These are phyloP conservation scores for Trachelus troglodyta DNA, from an alignment of 2,888 invertebrate species.

Conservation along the genomic window DNA sequence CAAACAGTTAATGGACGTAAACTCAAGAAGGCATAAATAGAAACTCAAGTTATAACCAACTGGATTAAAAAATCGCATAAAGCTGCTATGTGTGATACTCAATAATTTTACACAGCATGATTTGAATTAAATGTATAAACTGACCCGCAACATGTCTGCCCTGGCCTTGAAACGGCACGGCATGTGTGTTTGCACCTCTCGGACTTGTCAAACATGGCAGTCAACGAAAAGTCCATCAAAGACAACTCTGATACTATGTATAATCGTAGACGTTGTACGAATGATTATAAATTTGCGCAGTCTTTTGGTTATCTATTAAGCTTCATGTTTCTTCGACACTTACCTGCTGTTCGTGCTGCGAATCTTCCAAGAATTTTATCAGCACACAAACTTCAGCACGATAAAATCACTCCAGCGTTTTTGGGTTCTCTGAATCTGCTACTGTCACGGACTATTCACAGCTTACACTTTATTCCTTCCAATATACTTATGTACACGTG, in stretches of 20 bases:
- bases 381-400: background rate
- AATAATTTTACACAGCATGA: background rate
- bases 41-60: background rate
- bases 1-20: constrained; percentile 22
- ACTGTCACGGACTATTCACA: background rate
- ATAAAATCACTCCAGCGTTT: background rate
- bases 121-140: background rate
- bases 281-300: background rate
- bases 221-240: background rate
- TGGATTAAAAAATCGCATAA: background rate
- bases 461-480: background rate
- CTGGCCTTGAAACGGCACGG: constrained; percentile 39
- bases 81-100: background rate
- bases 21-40: background rate
- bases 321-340: background rate
- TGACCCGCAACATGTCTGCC: constrained; percentile 38
- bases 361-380: background rate
- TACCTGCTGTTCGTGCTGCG: background rate
- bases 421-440: background rate
- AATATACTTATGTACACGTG: background rate
- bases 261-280: background rate
- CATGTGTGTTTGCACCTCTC: constrained; percentile 27
- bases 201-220: constrained; percentile 7
- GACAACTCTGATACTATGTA: background rate
- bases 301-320: background rate